Evolutionary conservation across 1,140 invertebrate genomes (phyloP).

Genomic region (Dendroctonus ponderosae): DNA sequence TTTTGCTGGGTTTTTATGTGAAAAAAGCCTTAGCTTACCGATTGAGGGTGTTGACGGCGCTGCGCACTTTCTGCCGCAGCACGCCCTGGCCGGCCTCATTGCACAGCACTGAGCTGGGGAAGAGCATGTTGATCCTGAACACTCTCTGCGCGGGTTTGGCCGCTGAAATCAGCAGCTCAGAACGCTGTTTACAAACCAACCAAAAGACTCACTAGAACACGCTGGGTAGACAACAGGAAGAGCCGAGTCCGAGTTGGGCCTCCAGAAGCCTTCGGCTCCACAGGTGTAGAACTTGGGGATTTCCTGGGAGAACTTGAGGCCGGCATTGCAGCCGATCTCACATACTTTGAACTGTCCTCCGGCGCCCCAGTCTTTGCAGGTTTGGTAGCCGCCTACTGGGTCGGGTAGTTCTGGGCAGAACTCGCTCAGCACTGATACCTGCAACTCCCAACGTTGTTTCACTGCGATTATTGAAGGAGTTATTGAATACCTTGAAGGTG

Average conservation of each 20-base stretch:
- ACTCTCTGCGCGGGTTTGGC: slow-evolving; percentile 85
- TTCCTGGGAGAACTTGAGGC: slow-evolving; percentile 83
- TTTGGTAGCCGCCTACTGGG: slow-evolving; percentile 85
- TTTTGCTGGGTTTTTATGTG: background rate
- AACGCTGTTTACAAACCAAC: background rate
- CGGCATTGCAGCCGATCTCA: slow-evolving; percentile 83
- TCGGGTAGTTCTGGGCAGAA: slow-evolving; percentile 85
- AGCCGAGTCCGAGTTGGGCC: slow-evolving; percentile 77
- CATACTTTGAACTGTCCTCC: slow-evolving; percentile 93
- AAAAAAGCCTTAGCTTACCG: background rate
- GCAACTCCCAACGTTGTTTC: background rate
- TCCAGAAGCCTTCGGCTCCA: slow-evolving; percentile 94
- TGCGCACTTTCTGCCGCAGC: slow-evolving; percentile 80
- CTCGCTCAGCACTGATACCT: slow-evolving; percentile 82
- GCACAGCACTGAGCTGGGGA: slow-evolving; percentile 90
- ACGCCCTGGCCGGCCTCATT: slow-evolving; percentile 92
- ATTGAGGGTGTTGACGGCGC: slow-evolving; percentile 85
- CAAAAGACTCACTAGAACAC: slow-evolving; percentile 71
- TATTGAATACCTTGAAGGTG: slow-evolving; percentile 68
- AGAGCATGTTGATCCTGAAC: slow-evolving; percentile 89
- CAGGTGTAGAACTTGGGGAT: slow-evolving; percentile 95
- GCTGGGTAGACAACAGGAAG: slow-evolving; percentile 84
- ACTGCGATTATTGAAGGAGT: background rate
- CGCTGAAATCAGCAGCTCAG: slow-evolving; percentile 53
- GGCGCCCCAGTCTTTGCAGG: slow-evolving; percentile 94